phyloP scores from a whole-genome alignment of 2,888 invertebrate genomes.

The Julus scanicus region DNA sequence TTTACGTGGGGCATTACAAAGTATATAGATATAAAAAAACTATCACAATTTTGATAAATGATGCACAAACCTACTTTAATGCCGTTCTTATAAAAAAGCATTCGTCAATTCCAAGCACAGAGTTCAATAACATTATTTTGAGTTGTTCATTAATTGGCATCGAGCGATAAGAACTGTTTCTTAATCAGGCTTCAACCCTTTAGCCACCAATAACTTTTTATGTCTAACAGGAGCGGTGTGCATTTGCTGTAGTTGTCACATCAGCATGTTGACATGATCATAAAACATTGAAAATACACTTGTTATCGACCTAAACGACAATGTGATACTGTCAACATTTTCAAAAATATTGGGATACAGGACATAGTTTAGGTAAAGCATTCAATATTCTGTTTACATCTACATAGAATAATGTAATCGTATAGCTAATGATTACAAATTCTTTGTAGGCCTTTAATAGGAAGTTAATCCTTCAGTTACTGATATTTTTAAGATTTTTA shows the following conservation, averaged over 20 bases:
- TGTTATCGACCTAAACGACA: neutral
- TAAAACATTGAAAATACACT: neutral
- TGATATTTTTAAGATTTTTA: no score
- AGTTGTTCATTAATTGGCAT: neutral
- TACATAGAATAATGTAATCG: no score
- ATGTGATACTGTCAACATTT: no score
- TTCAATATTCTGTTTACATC: no score
- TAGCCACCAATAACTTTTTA: neutral
- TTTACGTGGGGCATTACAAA: neutral
- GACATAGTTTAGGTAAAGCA: no score
- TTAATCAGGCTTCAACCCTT: neutral
- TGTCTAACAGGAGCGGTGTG: neutral
- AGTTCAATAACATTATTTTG: neutral
- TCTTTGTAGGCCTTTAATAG: no score
- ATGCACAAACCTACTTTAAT: neutral
- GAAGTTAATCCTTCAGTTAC: no score
- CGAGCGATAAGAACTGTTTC: neutral
- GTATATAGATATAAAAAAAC: neutral
- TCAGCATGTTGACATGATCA: neutral
- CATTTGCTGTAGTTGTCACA: neutral
- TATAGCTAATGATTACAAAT: no score
- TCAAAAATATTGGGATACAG: no score
- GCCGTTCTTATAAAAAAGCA: neutral
- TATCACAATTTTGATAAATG: neutral
- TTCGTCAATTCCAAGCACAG: neutral